Percentiles rank a stretch among this genome's conserved stretches.
Evolutionary conservation across 2,113 vertebrate genomes (phyloP).

Genomic region (Petaurus breviceps): DNA sequence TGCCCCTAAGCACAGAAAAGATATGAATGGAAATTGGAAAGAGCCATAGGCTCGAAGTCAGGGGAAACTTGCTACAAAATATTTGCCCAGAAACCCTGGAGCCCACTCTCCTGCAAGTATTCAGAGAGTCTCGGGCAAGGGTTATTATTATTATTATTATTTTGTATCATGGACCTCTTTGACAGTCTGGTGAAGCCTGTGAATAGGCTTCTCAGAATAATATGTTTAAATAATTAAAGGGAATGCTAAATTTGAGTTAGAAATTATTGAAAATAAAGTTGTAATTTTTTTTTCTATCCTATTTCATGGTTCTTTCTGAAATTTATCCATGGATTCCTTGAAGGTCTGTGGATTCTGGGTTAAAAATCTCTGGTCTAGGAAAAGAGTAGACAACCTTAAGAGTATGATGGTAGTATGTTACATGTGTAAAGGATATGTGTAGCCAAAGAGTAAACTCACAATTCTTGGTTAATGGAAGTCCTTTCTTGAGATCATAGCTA

Average conservation of each 20-base stretch:
- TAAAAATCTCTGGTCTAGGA: background rate
- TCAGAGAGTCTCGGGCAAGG: background rate
- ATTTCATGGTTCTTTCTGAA: background rate
- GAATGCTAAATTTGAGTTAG: background rate
- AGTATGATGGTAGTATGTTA: background rate
- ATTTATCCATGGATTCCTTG: background rate
- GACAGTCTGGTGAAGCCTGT: too few relatives aligned
- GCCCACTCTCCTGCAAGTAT: background rate
- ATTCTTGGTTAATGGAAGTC: background rate
- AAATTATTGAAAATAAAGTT: background rate
- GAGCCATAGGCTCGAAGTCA: background rate
- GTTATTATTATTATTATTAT: too few relatives aligned
- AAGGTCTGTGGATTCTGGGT: background rate
- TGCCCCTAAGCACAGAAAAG: background rate
- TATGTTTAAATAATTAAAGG: background rate
- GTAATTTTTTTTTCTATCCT: background rate
- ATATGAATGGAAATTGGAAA: background rate
- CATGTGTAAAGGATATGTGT: background rate
- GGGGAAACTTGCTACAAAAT: background rate
- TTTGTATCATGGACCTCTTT: too few relatives aligned
- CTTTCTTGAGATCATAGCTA: background rate
- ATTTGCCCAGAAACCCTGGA: background rate
- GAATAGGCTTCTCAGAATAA: too few relatives aligned
- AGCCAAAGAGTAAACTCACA: background rate
- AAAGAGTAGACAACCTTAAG: background rate